Evolutionary conservation across 2,113 vertebrate genomes (phyloP).

Genomic region (Paedocypris sp.): DNA sequence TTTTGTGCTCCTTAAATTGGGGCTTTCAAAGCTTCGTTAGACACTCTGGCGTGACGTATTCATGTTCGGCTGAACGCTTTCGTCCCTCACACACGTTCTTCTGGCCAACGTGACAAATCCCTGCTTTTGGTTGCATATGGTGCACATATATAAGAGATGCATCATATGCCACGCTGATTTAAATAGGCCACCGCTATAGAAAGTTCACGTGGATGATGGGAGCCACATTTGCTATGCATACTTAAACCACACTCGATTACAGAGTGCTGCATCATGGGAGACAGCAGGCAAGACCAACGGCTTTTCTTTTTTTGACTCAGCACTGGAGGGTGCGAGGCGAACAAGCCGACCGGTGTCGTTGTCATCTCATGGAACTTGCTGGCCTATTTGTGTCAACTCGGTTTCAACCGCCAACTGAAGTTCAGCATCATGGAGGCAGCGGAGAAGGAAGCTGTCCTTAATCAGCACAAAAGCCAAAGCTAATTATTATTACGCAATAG

Average conservation of each 20-base stretch:
- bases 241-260: neutral
- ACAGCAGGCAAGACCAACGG: neutral
- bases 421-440: neutral
- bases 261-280: neutral
- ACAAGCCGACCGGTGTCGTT: no score
- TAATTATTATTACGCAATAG: neutral
- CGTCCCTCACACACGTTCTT: neutral
- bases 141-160: slow-evolving; percentile 9
- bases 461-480: neutral
- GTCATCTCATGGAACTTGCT: no score
- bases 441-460: neutral
- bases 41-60: slow-evolving; percentile 4
- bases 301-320: neutral
- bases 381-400: neutral
- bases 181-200: slow-evolving; percentile 4
- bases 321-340: no score
- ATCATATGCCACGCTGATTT: slow-evolving; percentile 7
- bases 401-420: neutral
- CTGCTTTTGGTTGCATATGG: neutral
- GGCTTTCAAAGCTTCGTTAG: slow-evolving; percentile 8
- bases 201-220: neutral
- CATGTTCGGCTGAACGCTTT: neutral
- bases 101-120: no score
- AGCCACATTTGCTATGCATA: neutral
- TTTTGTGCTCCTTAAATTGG: slow-evolving; percentile 20